Base-by-base conservation (phyloP, 2,797 vertebrate species). In the Erpetoichthys calabaricus region DNA sequence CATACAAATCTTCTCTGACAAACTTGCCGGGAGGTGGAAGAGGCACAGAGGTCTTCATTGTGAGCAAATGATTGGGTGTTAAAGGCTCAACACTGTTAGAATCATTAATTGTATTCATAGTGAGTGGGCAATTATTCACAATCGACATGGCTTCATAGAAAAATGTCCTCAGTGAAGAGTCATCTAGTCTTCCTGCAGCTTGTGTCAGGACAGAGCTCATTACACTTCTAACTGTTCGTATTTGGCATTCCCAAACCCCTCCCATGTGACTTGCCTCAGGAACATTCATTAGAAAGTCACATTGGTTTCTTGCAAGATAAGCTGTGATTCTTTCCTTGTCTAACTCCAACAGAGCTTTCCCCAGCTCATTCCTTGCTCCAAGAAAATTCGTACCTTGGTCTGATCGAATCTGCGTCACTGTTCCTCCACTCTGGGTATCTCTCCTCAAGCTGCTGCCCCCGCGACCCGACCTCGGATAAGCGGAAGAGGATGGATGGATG, bases 71-170 rank as follows among this genome's bases (percentile, higher is more conserved):
- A 7, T 60, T 67, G 7, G 55, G 55, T 44, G 59, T 61, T 47
- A 64, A 51, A 41, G 64, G 62, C 55, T 66, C 64, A 7, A 54
- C 58, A 56, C n/a, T 45, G 44, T 42, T 1, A 3, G 64, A 58
- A 57, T 68, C 64, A 4, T 46, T 62, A 7, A 63, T 54, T n/a
- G 57, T 5, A 4, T 62, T 55, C n/a, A 55, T 4, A 10, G 67
- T 64, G 45, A 64, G 9, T 8, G 64, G 64, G 55, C 62, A 7
- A 44, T 56, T 65, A 3, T 68, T 66, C 45, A 64, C 7, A 8
- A 66, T 62, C 7, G 45, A 58, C 58, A 68, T 68, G 3, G 63
- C 60, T 57, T 66, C 54, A 4, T 63, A 66, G 0, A 66, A 44
- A 4, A 56, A 63, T 2, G 67, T 64, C 5, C 55, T 1, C 6